Evolutionary conservation across 2,797 vertebrate species (phyloP).

Genomic region (Aldrovandia affinis): DNA sequence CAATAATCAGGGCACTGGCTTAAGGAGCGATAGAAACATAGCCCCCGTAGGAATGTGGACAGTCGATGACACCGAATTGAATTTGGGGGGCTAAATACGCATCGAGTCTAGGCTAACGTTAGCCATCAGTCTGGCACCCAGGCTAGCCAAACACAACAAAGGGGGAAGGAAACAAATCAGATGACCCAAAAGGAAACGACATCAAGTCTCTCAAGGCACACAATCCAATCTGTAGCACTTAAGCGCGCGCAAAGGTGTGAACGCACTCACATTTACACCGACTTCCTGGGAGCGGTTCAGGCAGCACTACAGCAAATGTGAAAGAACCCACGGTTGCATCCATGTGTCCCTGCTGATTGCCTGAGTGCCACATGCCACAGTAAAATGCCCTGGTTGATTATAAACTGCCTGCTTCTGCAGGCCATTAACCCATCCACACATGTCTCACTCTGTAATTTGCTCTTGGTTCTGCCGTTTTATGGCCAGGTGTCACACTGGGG

Average conservation of each 20-base stretch:
- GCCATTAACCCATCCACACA: background rate
- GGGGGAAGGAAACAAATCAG: background rate
- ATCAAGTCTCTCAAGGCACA: background rate
- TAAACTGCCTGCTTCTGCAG: background rate
- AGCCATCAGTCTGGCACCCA: background rate
- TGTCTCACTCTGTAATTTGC: background rate
- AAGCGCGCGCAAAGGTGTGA: background rate
- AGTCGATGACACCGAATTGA: background rate
- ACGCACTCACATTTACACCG: background rate
- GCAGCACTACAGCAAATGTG: background rate
- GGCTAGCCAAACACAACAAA: background rate
- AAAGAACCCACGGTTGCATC: background rate
- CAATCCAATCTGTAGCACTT: background rate
- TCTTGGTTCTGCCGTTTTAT: background rate
- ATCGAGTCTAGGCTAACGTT: constrained; percentile 4
- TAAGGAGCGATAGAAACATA: background rate
- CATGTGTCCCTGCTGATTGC: background rate
- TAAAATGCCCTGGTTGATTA: background rate
- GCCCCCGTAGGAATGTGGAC: background rate
- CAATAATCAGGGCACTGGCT: background rate
- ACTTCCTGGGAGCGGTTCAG: background rate
- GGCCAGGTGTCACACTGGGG: background rate
- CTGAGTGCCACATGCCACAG: background rate
- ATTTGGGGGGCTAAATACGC: background rate
- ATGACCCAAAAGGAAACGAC: background rate